Conservation (phyloP, 2,797 vertebrate species). For the Clarias fuscus region DNA sequence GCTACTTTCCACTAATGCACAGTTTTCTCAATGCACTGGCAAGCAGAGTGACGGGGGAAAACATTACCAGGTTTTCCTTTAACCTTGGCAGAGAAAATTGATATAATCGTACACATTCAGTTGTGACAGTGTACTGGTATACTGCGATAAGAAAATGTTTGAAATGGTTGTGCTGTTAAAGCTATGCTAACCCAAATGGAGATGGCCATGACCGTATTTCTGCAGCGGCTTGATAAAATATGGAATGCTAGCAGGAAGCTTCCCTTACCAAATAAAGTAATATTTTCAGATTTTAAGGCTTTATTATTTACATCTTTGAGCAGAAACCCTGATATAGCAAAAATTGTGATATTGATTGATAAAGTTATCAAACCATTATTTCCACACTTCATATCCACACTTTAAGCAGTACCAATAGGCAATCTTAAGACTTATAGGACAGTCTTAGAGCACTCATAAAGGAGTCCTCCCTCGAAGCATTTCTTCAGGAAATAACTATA, state of each 20-base stretch:
- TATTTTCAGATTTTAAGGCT: not conserved
- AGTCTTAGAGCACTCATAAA: slow-evolving; percentile 1
- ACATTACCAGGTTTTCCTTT: slow-evolving; percentile 11
- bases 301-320: not conserved
- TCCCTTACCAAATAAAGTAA: not conserved
- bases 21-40: not conserved
- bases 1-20: slow-evolving; percentile 10
- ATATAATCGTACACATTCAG: slow-evolving; percentile 8
- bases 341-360: not conserved
- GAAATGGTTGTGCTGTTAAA: slow-evolving; percentile 8
- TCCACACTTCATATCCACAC: not conserved
- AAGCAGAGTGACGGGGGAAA: not conserved
- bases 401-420: not conserved
- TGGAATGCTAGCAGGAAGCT: not conserved
- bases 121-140: not conserved
- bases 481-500: slow-evolving; percentile 32
- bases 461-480: not conserved
- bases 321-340: not conserved
- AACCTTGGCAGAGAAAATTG: not conserved
- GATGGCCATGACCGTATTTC: not conserved
- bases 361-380: not conserved
- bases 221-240: not conserved
- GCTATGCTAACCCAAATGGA: not conserved
- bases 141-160: not conserved
- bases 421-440: not conserved